Base-by-base conservation (phyloP, 2,113 vertebrate species). In the Microcebus tavaratra region DNA sequence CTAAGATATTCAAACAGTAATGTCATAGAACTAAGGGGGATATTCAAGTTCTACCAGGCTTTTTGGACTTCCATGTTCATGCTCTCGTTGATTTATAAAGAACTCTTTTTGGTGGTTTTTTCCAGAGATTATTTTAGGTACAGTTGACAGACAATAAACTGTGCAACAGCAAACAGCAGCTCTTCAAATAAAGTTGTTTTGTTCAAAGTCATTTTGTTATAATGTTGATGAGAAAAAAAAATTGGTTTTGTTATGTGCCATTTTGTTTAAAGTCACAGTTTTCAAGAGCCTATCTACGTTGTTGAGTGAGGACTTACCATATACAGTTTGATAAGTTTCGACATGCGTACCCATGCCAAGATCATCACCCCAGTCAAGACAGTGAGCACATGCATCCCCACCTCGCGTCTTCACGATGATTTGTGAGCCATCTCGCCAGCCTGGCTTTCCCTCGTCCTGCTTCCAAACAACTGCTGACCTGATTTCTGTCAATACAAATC, bases 361-460 rank as follows among this genome's bases (percentile, higher is more conserved):
- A 31, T 34, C 34, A 67, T 5, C 25, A 50, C 39, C 6, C 5
- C 75, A 23, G 4, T 23, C 31, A 11, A 36, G 27, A 25, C 4
- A 61, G 31, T 25, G 27, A 50, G 2, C 0, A 8, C 0, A 8
- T 61, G 8, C 8, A 1, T 80, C 42, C 31, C 12, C 17, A 70
- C 23, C 31, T 65, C 6, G 34, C 10, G 6, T 15, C 53, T n/a
- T 80, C 3, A 0, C 27, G 17, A 1, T 10, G 45, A 21, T 31
- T 48, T 7, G 63, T 34, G 6, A 78, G n/a, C 9, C 31, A 11
- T 25, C 10, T 50, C 50, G 61, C 53, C 34, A 34, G 53, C 17
- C 9, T 9, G 42, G 15, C 10, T 61, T 42, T 57, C 63, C 72
- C 31, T 18, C 14, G 53, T 11, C 1, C 21, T 80, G 27, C 42